Evolutionary conservation across 2,113 vertebrate species (phyloP), one percentile per base, ranked within the genome.

Genomic region (Platysteira castanea): DNA sequence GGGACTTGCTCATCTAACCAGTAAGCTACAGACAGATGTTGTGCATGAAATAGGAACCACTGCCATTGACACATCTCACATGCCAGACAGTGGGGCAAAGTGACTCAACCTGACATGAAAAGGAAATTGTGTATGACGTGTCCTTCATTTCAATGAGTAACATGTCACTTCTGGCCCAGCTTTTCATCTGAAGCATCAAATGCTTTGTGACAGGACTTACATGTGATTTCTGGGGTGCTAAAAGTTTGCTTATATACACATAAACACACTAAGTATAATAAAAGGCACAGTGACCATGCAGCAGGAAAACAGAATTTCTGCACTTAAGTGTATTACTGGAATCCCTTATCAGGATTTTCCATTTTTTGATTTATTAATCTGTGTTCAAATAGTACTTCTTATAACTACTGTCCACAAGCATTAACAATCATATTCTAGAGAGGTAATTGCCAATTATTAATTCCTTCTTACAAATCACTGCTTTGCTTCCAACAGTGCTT

Each of bases 141-240:
- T 95, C 97, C 97, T 97, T 97, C 95, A 39, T 90, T 94, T 89
- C 84, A 80, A 78, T 80, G 93, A 96, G 93, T 82, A 94, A 75
- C 17, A 0, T 87, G 95, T 95, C 96, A 88, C 91, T 95, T 84
- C 94, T 91, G 84, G 78, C 75, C 82, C 65, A 88, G 18, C 87
- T 93, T 90, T 76, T 94, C 78, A 91, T 74, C 69, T 73, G 44
- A 83, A 90, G 60, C 52, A 78, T 60, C 86, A 94, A 95, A 97
- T 90, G 54, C 53, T 77, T 11, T 77, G 84, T 96, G 96, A 97
- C 96, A 97, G 93, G 75, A 49, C 64, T 92, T 73, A 39, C 52
- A 91, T 89, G 52, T 70, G 65, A 91, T 73, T 92, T 92, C 76
- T 82, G 63, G 76, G 63, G 74, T 96, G 81, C 54, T 64, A 75